Conservation (phyloP, 2,113 vertebrate species). For the Pipra filicauda region DNA sequence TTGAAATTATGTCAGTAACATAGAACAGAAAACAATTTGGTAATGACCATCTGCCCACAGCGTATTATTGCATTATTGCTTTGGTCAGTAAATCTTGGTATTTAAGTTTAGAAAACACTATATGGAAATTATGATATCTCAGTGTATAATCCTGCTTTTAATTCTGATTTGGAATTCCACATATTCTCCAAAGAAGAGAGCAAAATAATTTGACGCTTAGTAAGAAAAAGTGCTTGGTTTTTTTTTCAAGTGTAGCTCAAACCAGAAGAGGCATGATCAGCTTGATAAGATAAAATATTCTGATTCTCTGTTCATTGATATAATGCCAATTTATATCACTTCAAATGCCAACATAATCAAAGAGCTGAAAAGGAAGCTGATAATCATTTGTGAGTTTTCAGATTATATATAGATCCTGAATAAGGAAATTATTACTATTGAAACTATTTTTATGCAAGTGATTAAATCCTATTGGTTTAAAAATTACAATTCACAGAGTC, state of each 20-base stretch:
- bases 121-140: background rate
- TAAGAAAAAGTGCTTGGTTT: background rate
- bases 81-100: background rate
- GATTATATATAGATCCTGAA: background rate
- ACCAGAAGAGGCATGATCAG: background rate
- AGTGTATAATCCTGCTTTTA: background rate
- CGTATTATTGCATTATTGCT: background rate
- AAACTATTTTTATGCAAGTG: slow-evolving; percentile 18
- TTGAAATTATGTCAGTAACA: background rate
- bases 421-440: background rate
- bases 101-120: background rate
- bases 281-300: background rate
- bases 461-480: background rate
- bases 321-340: background rate
- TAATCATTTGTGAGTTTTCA: background rate
- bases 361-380: background rate
- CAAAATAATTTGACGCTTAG: background rate
- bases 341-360: background rate
- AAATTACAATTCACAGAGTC: background rate
- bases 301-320: background rate
- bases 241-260: background rate
- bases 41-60: background rate
- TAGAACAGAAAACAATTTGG: background rate
- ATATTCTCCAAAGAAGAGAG: background rate
- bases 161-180: background rate